Conservation (phyloP, 1,140 invertebrate species). For the Drosophila ficusphila region DNA sequence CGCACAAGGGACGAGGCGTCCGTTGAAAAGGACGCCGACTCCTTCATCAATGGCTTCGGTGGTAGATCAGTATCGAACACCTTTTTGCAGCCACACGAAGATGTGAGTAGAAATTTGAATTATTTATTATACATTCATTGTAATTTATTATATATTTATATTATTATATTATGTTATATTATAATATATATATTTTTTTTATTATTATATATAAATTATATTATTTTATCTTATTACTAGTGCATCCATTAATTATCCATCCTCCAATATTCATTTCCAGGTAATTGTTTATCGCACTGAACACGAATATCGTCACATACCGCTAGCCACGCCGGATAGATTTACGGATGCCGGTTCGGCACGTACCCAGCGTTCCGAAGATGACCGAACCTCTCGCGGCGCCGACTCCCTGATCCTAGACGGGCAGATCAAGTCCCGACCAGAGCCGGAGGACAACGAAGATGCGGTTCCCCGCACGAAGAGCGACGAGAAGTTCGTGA, state of each 20-base stretch:
- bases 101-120: slow-evolving; percentile 69
- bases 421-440: slow-evolving; percentile 56
- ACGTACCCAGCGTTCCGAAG: slow-evolving; percentile 85
- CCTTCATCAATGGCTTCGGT: slow-evolving; percentile 84
- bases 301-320: slow-evolving; percentile 86
- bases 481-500: slow-evolving; percentile 82
- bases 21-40: slow-evolving; percentile 85
- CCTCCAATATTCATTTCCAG: slow-evolving; percentile 66
- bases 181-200: background rate
- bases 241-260: too few relatives aligned
- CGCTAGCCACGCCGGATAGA: slow-evolving; percentile 84
- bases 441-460: slow-evolving; percentile 20
- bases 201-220: too few relatives aligned
- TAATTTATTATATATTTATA: too few relatives aligned
- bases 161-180: background rate
- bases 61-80: slow-evolving; percentile 82
- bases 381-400: slow-evolving; percentile 89
- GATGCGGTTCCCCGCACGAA: slow-evolving; percentile 57
- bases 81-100: slow-evolving; percentile 83
- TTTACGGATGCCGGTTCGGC: slow-evolving; percentile 84
- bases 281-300: slow-evolving; percentile 87
- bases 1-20: slow-evolving; percentile 80
- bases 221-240: too few relatives aligned
- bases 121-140: too few relatives aligned
- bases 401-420: slow-evolving; percentile 87